Evolutionary conservation across 2,888 invertebrate genomes (phyloP).

Genomic region (Ashinkailepas kermadecensis): DNA sequence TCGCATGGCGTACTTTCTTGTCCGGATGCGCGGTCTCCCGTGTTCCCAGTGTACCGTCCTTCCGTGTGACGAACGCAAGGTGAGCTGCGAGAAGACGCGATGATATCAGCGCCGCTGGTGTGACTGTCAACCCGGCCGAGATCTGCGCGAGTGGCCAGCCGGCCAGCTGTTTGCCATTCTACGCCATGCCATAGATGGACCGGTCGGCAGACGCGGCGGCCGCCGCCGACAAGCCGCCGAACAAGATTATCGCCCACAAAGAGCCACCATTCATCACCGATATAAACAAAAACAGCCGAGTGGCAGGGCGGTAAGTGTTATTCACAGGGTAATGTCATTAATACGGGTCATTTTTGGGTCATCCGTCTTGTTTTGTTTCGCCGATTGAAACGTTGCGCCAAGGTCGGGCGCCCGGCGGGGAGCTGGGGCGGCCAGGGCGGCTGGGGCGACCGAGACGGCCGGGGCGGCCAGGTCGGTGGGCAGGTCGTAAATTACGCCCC

Average conservation of each 20-base stretch:
- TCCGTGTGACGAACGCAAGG: too few relatives aligned
- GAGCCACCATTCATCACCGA: background rate
- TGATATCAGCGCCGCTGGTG: too few relatives aligned
- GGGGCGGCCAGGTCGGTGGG: background rate
- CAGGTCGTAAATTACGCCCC: background rate
- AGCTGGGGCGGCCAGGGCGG: background rate
- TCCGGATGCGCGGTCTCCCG: too few relatives aligned
- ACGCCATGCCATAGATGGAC: background rate
- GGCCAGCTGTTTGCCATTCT: background rate
- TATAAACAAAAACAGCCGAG: background rate
- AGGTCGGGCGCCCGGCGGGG: background rate
- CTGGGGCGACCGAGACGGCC: background rate
- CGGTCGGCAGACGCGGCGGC: background rate
- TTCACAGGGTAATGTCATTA: background rate
- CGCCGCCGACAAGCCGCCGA: background rate
- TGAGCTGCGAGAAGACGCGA: too few relatives aligned
- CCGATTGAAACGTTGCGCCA: conserved; percentile 2
- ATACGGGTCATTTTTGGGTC: background rate
- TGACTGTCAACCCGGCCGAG: too few relatives aligned
- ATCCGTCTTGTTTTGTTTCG: conserved; percentile 14
- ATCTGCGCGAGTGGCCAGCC: background rate
- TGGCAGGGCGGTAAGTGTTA: background rate
- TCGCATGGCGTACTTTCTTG: too few relatives aligned
- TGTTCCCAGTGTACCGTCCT: too few relatives aligned
- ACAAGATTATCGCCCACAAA: background rate